A percentile compares a stretch with the other conserved stretches of the same genome.
phyloP scores from a whole-genome alignment of 2,888 invertebrate genomes.

The Rhagium mordax region DNA sequence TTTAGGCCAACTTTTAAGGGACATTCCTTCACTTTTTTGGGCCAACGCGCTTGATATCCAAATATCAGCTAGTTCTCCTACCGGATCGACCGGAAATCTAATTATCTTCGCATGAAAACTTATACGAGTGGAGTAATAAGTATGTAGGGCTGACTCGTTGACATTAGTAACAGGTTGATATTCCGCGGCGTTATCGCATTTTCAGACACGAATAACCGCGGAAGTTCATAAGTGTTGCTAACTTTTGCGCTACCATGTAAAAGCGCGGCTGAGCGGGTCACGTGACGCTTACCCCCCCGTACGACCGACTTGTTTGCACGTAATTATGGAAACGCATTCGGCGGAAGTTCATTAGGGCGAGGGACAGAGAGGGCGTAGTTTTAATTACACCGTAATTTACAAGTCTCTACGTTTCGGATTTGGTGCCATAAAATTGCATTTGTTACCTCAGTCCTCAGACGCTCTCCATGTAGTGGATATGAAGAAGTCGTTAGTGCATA shows the following conservation, averaged over 20 bases:
- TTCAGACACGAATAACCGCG: constrained; percentile 49
- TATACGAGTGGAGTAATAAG: not conserved
- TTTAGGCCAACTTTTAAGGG: too few species aligned
- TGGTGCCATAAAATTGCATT: constrained; percentile 14
- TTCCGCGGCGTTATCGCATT: constrained; percentile 42
- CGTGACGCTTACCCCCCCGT: constrained; percentile 42
- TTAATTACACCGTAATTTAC: constrained; percentile 66
- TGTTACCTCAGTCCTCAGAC: constrained; percentile 13
- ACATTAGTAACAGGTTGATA: constrained; percentile 35
- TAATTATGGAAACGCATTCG: constrained; percentile 66
- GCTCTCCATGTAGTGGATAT: not conserved
- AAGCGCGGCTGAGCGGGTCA: constrained; percentile 45
- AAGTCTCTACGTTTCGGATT: constrained; percentile 62
- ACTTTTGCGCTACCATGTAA: constrained; percentile 54
- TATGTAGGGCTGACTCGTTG: not conserved
- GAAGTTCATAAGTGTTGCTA: constrained; percentile 42
- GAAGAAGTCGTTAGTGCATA: constrained; percentile 21
- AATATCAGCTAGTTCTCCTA: too few species aligned
- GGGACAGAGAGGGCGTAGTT: constrained; percentile 58
- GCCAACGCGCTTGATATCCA: too few species aligned
- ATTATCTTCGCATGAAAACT: not conserved
- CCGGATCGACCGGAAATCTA: not conserved
- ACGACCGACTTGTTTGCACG: constrained; percentile 65
- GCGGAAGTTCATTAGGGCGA: constrained; percentile 61
- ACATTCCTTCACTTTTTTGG: too few species aligned